Percentiles rank a stretch among this genome's conserved stretches.
phyloP scores from a whole-genome alignment of 1,140 invertebrate species.

The Thaumetopoea pityocampa region DNA sequence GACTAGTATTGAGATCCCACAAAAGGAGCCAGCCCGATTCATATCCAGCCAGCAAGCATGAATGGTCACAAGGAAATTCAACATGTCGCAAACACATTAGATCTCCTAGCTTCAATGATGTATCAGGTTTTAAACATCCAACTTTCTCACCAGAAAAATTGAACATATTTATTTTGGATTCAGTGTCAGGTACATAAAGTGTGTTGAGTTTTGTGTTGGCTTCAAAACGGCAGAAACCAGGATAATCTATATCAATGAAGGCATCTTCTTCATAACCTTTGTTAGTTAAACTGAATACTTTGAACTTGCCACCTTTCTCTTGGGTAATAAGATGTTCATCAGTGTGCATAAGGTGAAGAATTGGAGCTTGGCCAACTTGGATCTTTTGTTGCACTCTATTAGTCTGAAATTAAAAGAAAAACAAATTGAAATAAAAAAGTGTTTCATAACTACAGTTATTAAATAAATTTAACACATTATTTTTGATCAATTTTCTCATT shows the following conservation, averaged over 20 bases:
- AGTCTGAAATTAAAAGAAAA: constrained; percentile 68
- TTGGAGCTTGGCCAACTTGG: constrained; percentile 75
- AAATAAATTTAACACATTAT: too few species aligned
- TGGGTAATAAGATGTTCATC: constrained; percentile 79
- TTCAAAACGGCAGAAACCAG: constrained; percentile 81
- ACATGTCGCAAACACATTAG: constrained; percentile 80
- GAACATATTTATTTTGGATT: constrained; percentile 79
- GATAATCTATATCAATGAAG: constrained; percentile 77
- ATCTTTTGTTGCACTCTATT: constrained; percentile 78
- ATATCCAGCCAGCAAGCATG: constrained; percentile 78
- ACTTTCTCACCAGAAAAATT: constrained; percentile 76
- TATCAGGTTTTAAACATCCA: constrained; percentile 54
- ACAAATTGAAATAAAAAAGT: background rate
- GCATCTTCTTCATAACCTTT: constrained; percentile 77
- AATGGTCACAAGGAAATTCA: constrained; percentile 67
- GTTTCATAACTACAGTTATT: background rate
- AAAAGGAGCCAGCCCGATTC: constrained; percentile 81
- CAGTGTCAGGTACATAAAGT: constrained; percentile 79
- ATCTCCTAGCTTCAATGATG: constrained; percentile 69
- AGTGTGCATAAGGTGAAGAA: constrained; percentile 76
- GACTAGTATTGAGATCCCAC: constrained; percentile 80
- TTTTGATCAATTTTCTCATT: too few species aligned
- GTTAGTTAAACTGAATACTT: constrained; percentile 80
- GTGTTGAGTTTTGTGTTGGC: constrained; percentile 79
- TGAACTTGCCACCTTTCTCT: constrained; percentile 81